Evolutionary conservation across 2,797 vertebrate genomes (phyloP).

Genomic region (Staurois parvus): DNA sequence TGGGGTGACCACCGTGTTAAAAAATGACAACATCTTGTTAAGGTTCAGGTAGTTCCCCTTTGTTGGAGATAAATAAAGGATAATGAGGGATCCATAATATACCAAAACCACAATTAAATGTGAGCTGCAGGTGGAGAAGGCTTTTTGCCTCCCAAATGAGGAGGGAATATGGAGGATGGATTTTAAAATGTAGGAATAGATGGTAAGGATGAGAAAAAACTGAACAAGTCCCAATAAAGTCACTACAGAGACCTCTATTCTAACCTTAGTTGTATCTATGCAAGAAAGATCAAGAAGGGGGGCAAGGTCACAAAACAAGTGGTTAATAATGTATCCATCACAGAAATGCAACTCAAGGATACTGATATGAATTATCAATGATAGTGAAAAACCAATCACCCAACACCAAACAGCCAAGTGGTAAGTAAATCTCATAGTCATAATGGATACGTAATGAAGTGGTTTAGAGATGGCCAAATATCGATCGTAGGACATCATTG

Average conservation of each 20-base stretch:
- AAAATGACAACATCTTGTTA: no score
- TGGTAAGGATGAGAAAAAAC: no score
- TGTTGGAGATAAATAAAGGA: neutral
- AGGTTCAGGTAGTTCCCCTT: no score
- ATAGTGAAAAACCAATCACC: conserved; percentile 53
- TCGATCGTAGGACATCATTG: conserved; percentile 57
- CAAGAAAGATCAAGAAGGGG: conserved; percentile 51
- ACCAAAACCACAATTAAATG: neutral
- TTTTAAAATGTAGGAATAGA: no score
- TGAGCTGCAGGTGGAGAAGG: no score
- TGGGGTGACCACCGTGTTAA: no score
- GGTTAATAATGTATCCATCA: conserved; percentile 55
- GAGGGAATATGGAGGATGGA: neutral
- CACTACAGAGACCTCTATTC: conserved; percentile 29
- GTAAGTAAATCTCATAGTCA: neutral
- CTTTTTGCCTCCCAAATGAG: no score
- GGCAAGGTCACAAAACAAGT: conserved; percentile 68
- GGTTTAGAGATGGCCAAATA: conserved; percentile 63
- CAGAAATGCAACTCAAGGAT: conserved; percentile 57
- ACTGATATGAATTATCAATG: neutral
- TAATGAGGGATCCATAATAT: neutral
- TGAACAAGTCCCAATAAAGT: no score
- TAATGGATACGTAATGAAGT: conserved; percentile 42
- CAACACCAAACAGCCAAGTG: conserved; percentile 18
- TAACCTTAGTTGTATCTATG: conserved; percentile 36